Evolutionary conservation across 2,888 invertebrate species (phyloP), one percentile per base, ranked within the genome.

Genomic region (Drosophila anomelani): DNA sequence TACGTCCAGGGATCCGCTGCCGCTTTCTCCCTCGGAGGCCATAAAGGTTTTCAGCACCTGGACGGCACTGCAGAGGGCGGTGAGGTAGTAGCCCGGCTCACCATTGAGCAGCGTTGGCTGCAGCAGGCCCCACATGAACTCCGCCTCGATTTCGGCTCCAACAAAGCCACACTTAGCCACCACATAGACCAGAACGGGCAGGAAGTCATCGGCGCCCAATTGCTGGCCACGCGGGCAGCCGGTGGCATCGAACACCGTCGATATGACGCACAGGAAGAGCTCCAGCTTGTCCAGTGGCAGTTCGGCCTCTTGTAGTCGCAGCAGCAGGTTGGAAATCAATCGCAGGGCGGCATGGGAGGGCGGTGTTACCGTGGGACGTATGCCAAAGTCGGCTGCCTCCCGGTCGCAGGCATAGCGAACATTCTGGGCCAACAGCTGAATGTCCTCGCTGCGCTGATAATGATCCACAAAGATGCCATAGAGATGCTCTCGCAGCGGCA

Each of bases 11-110:
- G 92, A 93, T 58, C 92, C 91, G 58, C 84, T 91, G 85, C 92
- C 92, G 79, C 89, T 92, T 62, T 92, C 93, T 36, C 87, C 90
- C 67, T 93, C 93, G 34, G 92, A 91, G 8, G 92, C 90, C 90
- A 92, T 92, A 74, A 93, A 93, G n/a, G 91, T 92, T 76, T 93
- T 93, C 44, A 93, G 87, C 49, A 93, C 92, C 79, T 93, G 93
- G 0, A 98, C 97, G 23, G 98, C 98, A 61, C 98, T 97, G 90
- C 98, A 98, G 59, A 99, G 94, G 0, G 98, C 97, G 1, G 98
- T 98, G 69, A 99, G 94, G 92, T 98, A 98, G 93, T 98, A 99
- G 6, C 98, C 98, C 0, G 98, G 98, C 91, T 98, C 98, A 4
- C 98, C 98, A 0, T 96, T 96, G 55, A 98, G 94, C 58, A 98